A percentile compares a stretch with the other conserved stretches of the same genome.
These are phyloP conservation scores for Dicyrtomina minuta DNA, from an alignment of 2,888 invertebrate species.

Conservation along the genomic window DNA sequence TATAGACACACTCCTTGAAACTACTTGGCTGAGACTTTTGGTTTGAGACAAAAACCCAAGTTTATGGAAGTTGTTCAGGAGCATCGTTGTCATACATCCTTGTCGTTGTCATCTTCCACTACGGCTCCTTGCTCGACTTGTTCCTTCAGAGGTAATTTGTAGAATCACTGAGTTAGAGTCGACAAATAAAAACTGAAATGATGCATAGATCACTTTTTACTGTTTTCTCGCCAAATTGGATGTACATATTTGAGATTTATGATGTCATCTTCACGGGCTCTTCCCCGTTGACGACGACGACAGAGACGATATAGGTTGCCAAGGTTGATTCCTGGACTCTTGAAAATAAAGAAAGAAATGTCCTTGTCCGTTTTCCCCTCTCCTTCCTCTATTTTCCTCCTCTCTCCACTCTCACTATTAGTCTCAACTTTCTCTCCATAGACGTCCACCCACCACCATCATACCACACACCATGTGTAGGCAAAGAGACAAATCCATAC, in stretches of 20 bases:
- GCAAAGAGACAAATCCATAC: too few relatives aligned
- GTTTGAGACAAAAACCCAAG: too few relatives aligned
- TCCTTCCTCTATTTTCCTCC: not conserved
- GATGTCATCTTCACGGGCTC: conserved; percentile 17
- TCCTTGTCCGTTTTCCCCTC: not conserved
- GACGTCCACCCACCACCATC: too few relatives aligned
- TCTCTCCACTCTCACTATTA: not conserved
- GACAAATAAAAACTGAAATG: conserved; percentile 25
- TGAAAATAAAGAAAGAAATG: not conserved
- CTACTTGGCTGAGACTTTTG: too few relatives aligned
- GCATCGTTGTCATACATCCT: too few relatives aligned
- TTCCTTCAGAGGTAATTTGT: conserved; percentile 8
- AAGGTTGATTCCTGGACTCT: conserved; percentile 4
- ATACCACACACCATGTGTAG: not conserved
- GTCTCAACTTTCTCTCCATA: too few relatives aligned
- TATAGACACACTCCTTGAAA: too few relatives aligned
- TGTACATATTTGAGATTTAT: conserved; percentile 25
- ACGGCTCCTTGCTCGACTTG: too few relatives aligned
- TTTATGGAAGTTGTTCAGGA: too few relatives aligned
- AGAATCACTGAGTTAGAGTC: conserved; percentile 1
- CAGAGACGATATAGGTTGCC: conserved; percentile 5
- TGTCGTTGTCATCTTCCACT: too few relatives aligned
- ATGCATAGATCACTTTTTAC: conserved; percentile 27
- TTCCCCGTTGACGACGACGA: conserved; percentile 2
- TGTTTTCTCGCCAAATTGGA: conserved; percentile 22